phyloP scores from a whole-genome alignment of 2,888 invertebrate genomes.

The Agonum fuliginosum region DNA sequence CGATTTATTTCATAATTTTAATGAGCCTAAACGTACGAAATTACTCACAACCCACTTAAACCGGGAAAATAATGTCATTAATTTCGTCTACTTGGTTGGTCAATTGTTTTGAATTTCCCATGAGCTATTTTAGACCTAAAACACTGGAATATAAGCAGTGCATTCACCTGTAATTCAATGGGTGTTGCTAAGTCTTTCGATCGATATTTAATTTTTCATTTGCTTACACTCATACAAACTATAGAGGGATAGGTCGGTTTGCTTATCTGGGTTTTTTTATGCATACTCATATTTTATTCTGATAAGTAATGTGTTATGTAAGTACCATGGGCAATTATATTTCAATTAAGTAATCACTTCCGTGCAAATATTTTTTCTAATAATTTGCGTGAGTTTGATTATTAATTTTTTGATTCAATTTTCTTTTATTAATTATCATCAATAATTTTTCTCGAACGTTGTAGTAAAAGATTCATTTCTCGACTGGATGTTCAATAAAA shows the following conservation, averaged over 20 bases:
- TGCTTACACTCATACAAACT: neutral
- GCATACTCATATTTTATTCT: conserved; percentile 1
- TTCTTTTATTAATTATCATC: neutral
- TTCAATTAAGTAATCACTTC: too few species aligned
- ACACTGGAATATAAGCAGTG: neutral
- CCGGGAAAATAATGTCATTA: conserved; percentile 19
- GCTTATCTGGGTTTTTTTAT: conserved; percentile 3
- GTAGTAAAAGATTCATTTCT: too few species aligned
- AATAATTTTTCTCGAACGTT: too few species aligned
- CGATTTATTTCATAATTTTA: conserved; percentile 22
- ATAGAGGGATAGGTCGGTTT: conserved; percentile 27
- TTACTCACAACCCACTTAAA: conserved; percentile 5
- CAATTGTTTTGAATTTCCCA: neutral
- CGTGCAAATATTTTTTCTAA: too few species aligned
- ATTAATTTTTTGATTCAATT: too few species aligned
- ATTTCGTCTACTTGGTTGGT: conserved; percentile 18
- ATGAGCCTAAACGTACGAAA: conserved; percentile 1
- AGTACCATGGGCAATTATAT: neutral
- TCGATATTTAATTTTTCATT: conserved; percentile 22
- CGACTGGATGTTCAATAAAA: too few species aligned
- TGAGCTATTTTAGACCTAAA: conserved; percentile 7
- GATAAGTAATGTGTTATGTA: neutral
- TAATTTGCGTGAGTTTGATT: too few species aligned
- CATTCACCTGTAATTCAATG: conserved; percentile 5
- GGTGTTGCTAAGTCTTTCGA: neutral